Conservation (phyloP, 2,888 invertebrate species). For the Diachrysia chrysitis region DNA sequence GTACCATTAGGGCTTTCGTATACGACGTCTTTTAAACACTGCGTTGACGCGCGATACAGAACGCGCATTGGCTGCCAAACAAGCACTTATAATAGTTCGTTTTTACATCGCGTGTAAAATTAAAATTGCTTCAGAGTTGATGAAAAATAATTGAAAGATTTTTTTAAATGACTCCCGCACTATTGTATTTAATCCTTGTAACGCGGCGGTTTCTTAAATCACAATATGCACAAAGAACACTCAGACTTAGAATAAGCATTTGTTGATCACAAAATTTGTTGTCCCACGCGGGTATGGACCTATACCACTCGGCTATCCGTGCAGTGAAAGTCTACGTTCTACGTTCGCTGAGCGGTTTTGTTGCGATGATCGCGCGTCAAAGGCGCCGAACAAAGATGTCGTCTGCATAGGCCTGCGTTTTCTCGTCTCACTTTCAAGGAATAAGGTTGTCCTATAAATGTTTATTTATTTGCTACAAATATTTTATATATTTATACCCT, state of each 20-base stretch:
- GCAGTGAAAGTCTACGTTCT: too few species aligned
- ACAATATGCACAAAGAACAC: too few species aligned
- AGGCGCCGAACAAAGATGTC: not conserved
- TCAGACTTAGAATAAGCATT: too few species aligned
- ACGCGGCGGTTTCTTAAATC: too few species aligned
- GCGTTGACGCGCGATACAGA: not conserved
- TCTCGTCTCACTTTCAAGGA: constrained; percentile 82
- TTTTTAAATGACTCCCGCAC: too few species aligned
- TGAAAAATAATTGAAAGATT: not conserved
- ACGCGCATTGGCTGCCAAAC: not conserved
- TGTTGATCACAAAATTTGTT: too few species aligned
- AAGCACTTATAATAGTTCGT: not conserved
- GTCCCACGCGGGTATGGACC: too few species aligned
- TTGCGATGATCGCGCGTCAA: not conserved
- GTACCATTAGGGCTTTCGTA: constrained; percentile 47
- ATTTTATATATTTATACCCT: constrained; percentile 57
- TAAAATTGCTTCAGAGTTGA: not conserved
- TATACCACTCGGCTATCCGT: too few species aligned
- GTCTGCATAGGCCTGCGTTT: constrained; percentile 42
- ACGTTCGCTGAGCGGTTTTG: not conserved
- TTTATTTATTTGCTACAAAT: constrained; percentile 66
- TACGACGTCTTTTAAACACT: not conserved
- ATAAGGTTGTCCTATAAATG: constrained; percentile 73
- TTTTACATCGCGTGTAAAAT: not conserved
- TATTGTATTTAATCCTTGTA: too few species aligned